phyloP scores from a whole-genome alignment of 2,888 invertebrate genomes.

The Lottia gigantea region DNA sequence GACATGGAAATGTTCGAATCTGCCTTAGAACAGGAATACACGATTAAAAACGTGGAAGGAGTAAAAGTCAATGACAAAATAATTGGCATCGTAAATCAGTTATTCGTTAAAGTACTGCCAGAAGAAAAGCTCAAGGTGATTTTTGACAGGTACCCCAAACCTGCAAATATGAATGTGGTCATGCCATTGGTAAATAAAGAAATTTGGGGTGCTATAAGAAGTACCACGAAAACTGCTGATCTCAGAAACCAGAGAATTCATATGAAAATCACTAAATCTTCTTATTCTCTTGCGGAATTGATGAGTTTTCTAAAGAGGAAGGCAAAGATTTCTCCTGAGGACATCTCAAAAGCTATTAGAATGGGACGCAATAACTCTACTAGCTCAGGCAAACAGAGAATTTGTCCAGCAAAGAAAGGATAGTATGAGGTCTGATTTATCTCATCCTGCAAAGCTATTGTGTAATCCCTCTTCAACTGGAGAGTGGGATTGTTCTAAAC shows the following conservation, averaged over 20 bases:
- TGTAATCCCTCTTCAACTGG: neutral
- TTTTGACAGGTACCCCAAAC: neutral
- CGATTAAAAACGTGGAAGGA: neutral
- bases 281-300: neutral
- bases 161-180: neutral
- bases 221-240: neutral
- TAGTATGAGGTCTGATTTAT: neutral
- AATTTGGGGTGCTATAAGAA: neutral
- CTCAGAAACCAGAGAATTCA: neutral
- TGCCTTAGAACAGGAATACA: neutral
- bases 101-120: neutral
- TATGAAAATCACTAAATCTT: neutral
- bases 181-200: neutral
- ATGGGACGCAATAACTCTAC: neutral
- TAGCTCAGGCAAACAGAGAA: neutral
- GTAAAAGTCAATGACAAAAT: neutral
- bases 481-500: neutral
- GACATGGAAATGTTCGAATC: neutral
- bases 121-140: neutral
- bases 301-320: neutral
- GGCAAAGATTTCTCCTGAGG: neutral
- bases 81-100: neutral
- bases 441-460: neutral
- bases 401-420: neutral
- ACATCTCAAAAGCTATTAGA: conserved; percentile 1